Evolutionary conservation across 2,113 vertebrate genomes (phyloP).

Genomic region (Pluvianellus socialis): DNA sequence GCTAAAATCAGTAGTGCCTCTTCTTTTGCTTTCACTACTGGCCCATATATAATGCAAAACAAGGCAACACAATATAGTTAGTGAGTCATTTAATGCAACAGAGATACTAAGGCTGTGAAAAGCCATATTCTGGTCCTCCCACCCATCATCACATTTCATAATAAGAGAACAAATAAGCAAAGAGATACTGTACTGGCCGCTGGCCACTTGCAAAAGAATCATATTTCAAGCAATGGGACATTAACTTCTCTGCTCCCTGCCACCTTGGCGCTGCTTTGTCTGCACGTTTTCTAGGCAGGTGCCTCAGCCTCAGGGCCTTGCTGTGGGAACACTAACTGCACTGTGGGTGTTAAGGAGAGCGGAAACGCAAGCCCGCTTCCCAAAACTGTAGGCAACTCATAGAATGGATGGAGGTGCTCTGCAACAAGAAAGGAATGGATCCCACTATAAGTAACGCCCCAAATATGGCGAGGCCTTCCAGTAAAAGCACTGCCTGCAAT

Average conservation of each 20-base stretch:
- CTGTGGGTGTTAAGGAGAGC: background rate
- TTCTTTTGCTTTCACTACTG: background rate
- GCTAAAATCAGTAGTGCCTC: background rate
- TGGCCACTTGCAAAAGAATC: background rate
- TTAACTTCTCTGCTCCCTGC: background rate
- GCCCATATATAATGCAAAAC: background rate
- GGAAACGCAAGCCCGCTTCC: accelerated
- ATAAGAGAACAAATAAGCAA: background rate
- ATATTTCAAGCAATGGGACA: background rate
- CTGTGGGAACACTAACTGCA: background rate
- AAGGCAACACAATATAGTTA: background rate
- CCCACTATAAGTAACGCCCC: background rate
- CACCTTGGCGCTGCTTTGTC: background rate
- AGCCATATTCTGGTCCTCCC: background rate
- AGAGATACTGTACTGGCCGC: background rate
- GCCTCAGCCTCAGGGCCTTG: background rate
- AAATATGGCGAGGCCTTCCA: background rate
- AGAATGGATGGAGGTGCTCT: background rate
- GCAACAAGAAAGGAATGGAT: background rate
- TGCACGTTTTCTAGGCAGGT: background rate
- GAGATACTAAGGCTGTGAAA: background rate
- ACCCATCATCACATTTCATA: background rate
- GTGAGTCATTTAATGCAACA: background rate
- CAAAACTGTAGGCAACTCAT: background rate
- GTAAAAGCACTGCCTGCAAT: background rate